Conservation (phyloP, 2,797 vertebrate species). For the Miichthys miiuy region DNA sequence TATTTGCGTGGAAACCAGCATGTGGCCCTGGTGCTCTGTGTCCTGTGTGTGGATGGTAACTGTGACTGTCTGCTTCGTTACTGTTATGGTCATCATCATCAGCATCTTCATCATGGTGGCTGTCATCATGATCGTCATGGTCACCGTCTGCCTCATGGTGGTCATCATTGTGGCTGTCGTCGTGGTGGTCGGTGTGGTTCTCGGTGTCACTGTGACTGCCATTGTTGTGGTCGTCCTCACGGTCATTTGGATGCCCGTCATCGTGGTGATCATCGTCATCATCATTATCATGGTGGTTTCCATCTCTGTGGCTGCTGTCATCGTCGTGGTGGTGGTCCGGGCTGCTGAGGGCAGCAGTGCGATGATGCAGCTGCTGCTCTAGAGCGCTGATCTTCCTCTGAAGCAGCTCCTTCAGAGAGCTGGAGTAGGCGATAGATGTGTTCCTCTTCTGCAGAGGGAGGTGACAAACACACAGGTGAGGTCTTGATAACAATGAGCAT, state of each 20-base stretch:
- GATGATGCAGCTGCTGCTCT: conserved; percentile 86
- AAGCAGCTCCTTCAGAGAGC: conserved; percentile 87
- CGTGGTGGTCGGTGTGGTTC: conserved; percentile 5
- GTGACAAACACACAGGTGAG: conserved; percentile 19
- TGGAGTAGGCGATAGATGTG: conserved; percentile 85
- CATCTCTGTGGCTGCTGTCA: conserved; percentile 37
- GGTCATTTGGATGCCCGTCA: background rate
- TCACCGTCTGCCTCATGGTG: conserved; percentile 14
- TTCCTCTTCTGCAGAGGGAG: conserved; percentile 81
- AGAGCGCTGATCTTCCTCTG: conserved; percentile 88
- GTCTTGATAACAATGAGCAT: background rate
- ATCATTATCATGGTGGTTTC: conserved; percentile 25
- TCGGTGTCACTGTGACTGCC: conserved; percentile 6
- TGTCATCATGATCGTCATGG: conserved; percentile 14
- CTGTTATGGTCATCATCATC: conserved; percentile 51
- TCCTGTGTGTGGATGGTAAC: conserved; percentile 65
- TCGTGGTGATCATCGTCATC: conserved; percentile 26
- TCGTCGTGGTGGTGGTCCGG: conserved; percentile 54
- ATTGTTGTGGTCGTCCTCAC: conserved; percentile 16
- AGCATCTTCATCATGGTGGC: conserved; percentile 21
- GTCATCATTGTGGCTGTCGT: conserved; percentile 39
- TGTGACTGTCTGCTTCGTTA: conserved; percentile 72
- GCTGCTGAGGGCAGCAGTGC: conserved; percentile 47
- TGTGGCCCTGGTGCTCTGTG: conserved; percentile 61
- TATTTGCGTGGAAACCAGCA: conserved; percentile 67